Evolutionary conservation across 1,140 invertebrate species (phyloP), one percentile per base, ranked within the genome.

Genomic region (Mya arenaria): DNA sequence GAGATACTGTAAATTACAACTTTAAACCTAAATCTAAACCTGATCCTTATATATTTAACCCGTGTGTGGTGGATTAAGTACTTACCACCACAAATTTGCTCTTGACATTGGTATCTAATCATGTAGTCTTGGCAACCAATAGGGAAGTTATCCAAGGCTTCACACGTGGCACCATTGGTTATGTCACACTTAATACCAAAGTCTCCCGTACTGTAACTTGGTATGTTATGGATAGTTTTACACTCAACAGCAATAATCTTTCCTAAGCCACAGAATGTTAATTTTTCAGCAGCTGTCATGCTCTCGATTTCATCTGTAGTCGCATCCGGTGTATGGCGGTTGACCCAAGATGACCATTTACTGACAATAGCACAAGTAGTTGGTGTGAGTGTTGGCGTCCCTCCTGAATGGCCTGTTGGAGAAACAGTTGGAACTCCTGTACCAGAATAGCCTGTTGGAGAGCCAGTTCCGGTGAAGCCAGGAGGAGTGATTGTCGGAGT

Each of bases 81-180:
- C 37, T 36, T 63, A 71, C 79, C 17, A 28, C 62, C 32, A 65
- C 79, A 82, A 13, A 82, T 39, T 77, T 77, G 37, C 28, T 84
- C 78, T 15, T 77, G 65, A 62, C 92, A 93, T 19, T 86, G 75
- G 37, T 92, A 89, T 52, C 92, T 73, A 19, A 92, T 86, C 85
- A 92, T 91, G 71, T 89, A 89, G 80, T 92, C 92, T 17, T 85
- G 60, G 68, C 92, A 93, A n/a, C 69, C 65, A 36, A 84, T 71
- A 10, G 82, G 82, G 58, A 44, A 74, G 60, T 84, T 84, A 28
- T 84, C 82, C 4, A 52, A 62, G 8, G 55, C 74, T 23, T 52
- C 41, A 73, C 85, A 86, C 2, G 48, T 36, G 13, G 78, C 44
- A 5, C 85, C 85, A 1, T 34, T 63, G 8, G 34, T 37, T 1